Evolutionary conservation across 1,140 invertebrate species (phyloP).

Genomic region (Eulimnadia texana): DNA sequence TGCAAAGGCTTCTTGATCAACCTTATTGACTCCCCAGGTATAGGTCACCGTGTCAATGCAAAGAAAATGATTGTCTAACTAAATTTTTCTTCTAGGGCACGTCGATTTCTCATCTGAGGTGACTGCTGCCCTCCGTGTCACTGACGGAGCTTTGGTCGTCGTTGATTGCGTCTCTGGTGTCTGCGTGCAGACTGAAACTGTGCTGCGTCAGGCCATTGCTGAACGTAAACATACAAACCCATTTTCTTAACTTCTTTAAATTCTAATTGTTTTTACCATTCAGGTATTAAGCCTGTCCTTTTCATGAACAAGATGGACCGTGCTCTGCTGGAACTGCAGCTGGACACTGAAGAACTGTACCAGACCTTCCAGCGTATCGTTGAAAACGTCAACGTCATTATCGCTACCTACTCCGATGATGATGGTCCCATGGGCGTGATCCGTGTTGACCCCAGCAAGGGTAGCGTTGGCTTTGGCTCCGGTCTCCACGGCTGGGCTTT

Average conservation of each 20-base stretch:
- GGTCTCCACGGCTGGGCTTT: constrained; percentile 99
- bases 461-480: constrained; percentile 97
- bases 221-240: too few species aligned
- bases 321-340: constrained; percentile 83
- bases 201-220: constrained; percentile 94
- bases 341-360: constrained; percentile 92
- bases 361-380: constrained; percentile 99
- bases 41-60: too few species aligned
- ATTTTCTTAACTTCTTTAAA: too few species aligned
- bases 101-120: constrained; percentile 99
- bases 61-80: not conserved
- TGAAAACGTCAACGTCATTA: constrained; percentile 99
- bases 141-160: constrained; percentile 95
- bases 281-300: constrained; percentile 82
- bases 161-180: constrained; percentile 99
- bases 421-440: constrained; percentile 98
- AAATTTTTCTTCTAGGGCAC: constrained; percentile 48
- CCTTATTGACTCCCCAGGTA: constrained; percentile 83
- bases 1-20: constrained; percentile 97
- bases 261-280: not conserved
- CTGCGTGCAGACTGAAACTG: constrained; percentile 98
- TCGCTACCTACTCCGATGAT: constrained; percentile 97
- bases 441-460: constrained; percentile 89
- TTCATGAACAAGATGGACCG: constrained; percentile 99
- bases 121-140: constrained; percentile 95